Conservation (phyloP, 1,140 invertebrate genomes). For the Trichoplusia ni region DNA sequence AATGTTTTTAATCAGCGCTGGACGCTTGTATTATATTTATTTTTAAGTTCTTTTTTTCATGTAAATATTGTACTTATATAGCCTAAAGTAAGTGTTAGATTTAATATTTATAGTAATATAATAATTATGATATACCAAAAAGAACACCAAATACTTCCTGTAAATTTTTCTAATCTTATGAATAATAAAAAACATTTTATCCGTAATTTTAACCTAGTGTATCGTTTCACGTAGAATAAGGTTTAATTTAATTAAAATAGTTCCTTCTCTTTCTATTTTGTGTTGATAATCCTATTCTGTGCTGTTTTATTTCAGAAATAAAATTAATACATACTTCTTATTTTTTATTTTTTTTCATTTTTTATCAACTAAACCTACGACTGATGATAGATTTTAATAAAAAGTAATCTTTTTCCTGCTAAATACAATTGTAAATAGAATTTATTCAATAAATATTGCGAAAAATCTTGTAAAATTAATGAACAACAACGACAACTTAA, state of each 20-base stretch:
- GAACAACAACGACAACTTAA: slow-evolving; percentile 78
- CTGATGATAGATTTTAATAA: slow-evolving; percentile 51
- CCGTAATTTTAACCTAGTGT: slow-evolving; percentile 45
- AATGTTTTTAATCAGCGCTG: slow-evolving; percentile 48
- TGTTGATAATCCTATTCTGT: background rate
- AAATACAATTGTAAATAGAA: slow-evolving; percentile 34
- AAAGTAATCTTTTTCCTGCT: slow-evolving; percentile 40
- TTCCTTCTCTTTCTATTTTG: slow-evolving; percentile 31
- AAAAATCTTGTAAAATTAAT: slow-evolving; percentile 43
- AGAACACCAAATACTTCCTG: slow-evolving; percentile 74
- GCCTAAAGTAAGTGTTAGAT: slow-evolving; percentile 37
- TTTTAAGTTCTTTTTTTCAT: slow-evolving; percentile 37
- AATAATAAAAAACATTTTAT: slow-evolving; percentile 58
- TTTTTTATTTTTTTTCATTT: slow-evolving; percentile 25
- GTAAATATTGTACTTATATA: slow-evolving; percentile 59
- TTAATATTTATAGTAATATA: too few relatives aligned
- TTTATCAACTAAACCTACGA: slow-evolving; percentile 49
- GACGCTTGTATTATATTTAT: slow-evolving; percentile 44
- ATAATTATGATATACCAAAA: slow-evolving; percentile 62
- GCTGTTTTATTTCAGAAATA: slow-evolving; percentile 5
- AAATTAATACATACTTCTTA: background rate
- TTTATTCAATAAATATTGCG: slow-evolving; percentile 25
- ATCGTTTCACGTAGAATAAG: slow-evolving; percentile 43
- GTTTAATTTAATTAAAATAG: slow-evolving; percentile 31
- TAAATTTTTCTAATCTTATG: slow-evolving; percentile 72